Evolutionary conservation across 2,797 vertebrate species (phyloP), one percentile per base, ranked within the genome.

Genomic region (Sebastes hubbsi): DNA sequence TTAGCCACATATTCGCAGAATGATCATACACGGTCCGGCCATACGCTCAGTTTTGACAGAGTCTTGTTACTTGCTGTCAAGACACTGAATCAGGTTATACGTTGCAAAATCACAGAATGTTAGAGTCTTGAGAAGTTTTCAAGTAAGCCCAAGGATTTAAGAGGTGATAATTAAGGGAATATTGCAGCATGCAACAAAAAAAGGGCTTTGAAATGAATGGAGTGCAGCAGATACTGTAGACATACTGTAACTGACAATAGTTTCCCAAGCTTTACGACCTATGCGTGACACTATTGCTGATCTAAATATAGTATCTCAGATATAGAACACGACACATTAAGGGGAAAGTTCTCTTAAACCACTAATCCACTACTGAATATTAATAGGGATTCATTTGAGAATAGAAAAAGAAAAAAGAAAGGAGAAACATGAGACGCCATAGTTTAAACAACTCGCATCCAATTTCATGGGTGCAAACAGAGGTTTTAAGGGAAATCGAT

Each of bases 401-500:
- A 29, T 58, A 78, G 25, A 13, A 65, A 24, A 62, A 58, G 14
- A 58, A 22, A 34, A 6, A 5, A 34, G 25, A 36, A 54, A 54
- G 14, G 14, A 68, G 49, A 75, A 72, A 72, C 52, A 59, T 7
- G 27, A 61, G 24, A 49, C 6, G n/a, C 11, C 6, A 11, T 9
- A 65, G 4, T 79, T 79, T 60, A 55, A 63, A 61, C 52, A 69
- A 54, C 59, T 8, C 29, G 9, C 34, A 64, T 42, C 8, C 10
- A 42, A 30, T 73, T 69, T 49, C 67, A 46, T 72, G 54, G 27
- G 38, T 52, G 62, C 66, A 75, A 79, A 73, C 42, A 34, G 11
- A 55, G 64, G 42, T 64, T 77, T 87, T 55, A 56, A 69, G 49
- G 22, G 62, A 63, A 82, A 89, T 84, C 61, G 1, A 77, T 87